Percentiles rank a stretch among this genome's conserved stretches.
phyloP scores from a whole-genome alignment of 2,113 vertebrate species.

The Bujurquina vittata region DNA sequence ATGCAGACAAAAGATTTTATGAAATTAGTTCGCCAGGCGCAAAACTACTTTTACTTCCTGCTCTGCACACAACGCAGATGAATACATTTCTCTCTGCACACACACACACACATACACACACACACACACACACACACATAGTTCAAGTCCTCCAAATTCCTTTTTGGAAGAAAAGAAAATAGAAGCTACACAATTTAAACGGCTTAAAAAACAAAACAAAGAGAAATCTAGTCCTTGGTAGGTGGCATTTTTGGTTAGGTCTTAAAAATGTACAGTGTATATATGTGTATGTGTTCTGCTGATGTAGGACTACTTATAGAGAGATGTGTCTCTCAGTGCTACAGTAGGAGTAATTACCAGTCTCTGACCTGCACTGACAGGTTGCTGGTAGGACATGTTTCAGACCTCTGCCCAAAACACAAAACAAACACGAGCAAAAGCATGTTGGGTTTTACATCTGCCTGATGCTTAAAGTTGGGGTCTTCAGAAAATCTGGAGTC shows the following conservation, averaged over 20 bases:
- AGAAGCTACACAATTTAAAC: conserved; percentile 67
- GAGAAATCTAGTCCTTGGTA: conserved; percentile 39
- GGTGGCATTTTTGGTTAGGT: conserved; percentile 62
- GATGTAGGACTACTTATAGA: conserved; percentile 45
- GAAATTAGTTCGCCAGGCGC: not conserved
- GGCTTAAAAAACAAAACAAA: conserved; percentile 12
- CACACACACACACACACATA: not conserved
- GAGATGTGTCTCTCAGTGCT: conserved; percentile 57
- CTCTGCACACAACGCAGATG: conserved; percentile 13
- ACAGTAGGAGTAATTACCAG: conserved; percentile 62
- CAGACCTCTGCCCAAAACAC: conserved; percentile 17
- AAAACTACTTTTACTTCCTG: not conserved
- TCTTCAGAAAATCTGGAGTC: not conserved
- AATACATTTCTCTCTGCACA: not conserved
- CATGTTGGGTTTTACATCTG: conserved; percentile 9
- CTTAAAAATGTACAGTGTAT: conserved; percentile 18
- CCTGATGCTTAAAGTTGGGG: not conserved
- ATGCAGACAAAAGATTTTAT: not conserved
- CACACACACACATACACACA: not conserved
- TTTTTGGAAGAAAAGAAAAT: conserved; percentile 35
- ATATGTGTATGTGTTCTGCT: conserved; percentile 27
- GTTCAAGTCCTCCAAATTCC: conserved; percentile 43
- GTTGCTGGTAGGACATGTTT: conserved; percentile 38
- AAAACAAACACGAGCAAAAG: conserved; percentile 21
- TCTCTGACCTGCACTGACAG: conserved; percentile 37